Evolutionary conservation across 2,888 invertebrate genomes (phyloP).

Genomic region (Chymomyza procnemis): DNA sequence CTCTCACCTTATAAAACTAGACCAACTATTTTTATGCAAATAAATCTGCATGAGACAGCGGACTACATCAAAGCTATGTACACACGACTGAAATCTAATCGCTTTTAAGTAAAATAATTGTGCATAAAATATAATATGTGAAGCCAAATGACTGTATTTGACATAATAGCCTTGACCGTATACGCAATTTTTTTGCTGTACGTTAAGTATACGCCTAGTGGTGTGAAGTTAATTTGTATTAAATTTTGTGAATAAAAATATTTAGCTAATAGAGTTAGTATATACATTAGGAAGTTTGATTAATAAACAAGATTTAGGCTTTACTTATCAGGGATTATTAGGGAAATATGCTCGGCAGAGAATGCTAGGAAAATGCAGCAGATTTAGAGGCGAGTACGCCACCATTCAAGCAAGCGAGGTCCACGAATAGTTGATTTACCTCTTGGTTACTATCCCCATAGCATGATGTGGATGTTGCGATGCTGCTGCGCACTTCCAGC

Average conservation of each 20-base stretch:
- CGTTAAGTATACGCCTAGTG: neutral
- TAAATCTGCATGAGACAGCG: slow-evolving; percentile 1
- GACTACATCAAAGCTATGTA: neutral
- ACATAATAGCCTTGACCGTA: neutral
- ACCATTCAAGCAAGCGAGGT: too few species aligned
- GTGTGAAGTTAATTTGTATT: neutral
- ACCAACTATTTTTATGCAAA: neutral
- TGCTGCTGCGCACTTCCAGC: too few species aligned
- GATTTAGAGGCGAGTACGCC: too few species aligned
- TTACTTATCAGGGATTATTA: too few species aligned
- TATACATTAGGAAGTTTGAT: too few species aligned
- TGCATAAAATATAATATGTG: neutral
- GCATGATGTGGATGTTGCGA: too few species aligned
- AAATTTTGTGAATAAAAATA: neutral
- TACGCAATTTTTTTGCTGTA: neutral
- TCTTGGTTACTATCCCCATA: too few species aligned
- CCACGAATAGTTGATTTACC: too few species aligned
- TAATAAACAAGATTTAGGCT: too few species aligned
- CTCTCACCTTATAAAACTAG: neutral
- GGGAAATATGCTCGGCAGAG: too few species aligned
- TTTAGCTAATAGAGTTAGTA: too few species aligned
- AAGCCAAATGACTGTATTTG: neutral
- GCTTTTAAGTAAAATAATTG: neutral
- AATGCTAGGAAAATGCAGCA: too few species aligned
- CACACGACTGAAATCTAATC: neutral